Base-by-base conservation (phyloP, 2,888 invertebrate species). In the Rutpela maculata region DNA sequence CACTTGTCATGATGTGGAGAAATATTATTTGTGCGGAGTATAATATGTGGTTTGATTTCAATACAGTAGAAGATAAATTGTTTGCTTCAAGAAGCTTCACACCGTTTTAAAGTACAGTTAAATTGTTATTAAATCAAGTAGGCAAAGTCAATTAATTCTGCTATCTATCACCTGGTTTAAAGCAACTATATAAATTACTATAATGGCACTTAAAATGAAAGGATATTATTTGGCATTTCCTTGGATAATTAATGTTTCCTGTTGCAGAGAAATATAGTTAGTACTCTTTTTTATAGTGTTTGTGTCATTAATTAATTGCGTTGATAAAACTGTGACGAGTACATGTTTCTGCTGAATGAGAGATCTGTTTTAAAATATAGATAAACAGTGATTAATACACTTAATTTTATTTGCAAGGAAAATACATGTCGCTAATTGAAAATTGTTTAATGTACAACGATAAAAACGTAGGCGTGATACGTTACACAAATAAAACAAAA, bases 191-290 rank as follows among this genome's bases (percentile, higher is more conserved):
- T 74, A 68, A 67, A 74, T 67, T 67, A 35, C 63, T 74, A 70
- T 75, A 79, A 76, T 76, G 67, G 65, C 74, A 66, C 55, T 57
- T 59, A 65, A 38, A 70, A 66, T 60, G 69, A 72, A 71, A 75
- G 73, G 77, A 77, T 77, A 73, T 79, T 63, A 73, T 55, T 50
- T 57, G 55, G 65, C 31, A 62, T 72, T 77, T 77, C 73, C 71
- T 74, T 59, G 59, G 12, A 18, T 77, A 74, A 78, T 79, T 79
- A 79, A 79, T 79, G 75, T 76, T 75, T 79, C 79, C 79, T 77
- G 77, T 68, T 65, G 12, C 7, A 35, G 26, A n/a, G 62, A 43
- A 50, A 50, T 63, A 31, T 43, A 19, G 38, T 65, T 38, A 15
- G 19, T 19, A 50, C 18, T 38, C 19, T 18, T 65, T 18, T 65